Conservation (phyloP, 2,888 invertebrate species). For the Lucinisca nassula region DNA sequence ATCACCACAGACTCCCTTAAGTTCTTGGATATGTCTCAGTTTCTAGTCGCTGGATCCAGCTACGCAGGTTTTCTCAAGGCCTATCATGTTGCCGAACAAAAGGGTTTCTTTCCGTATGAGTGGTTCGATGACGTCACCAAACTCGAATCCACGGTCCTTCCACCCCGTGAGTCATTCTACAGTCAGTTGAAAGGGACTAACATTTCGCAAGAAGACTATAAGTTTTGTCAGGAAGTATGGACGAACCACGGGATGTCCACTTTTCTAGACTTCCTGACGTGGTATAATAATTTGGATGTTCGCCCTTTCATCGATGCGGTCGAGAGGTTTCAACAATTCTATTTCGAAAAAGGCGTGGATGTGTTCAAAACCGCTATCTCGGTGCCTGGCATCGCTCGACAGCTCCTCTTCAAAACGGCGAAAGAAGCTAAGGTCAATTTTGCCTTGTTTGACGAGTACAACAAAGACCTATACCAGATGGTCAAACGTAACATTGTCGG, state of each 20-base stretch:
- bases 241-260: too few relatives aligned
- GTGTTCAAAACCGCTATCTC: conserved; percentile 46
- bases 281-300: too few relatives aligned
- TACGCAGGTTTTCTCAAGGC: conserved; percentile 15
- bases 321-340: too few relatives aligned
- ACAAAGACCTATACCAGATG: conserved; percentile 26
- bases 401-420: conserved; percentile 39
- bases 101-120: conserved; percentile 26
- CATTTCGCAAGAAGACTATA: too few relatives aligned
- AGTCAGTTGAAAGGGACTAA: too few relatives aligned
- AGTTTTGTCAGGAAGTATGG: too few relatives aligned
- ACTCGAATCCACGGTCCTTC: not conserved
- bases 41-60: not conserved
- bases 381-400: conserved; percentile 48
- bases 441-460: conserved; percentile 30
- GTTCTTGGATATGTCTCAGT: conserved; percentile 15
- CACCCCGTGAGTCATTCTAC: too few relatives aligned
- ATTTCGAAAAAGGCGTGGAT: too few relatives aligned
- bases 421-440: conserved; percentile 11
- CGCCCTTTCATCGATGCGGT: conserved; percentile 35
- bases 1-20: conserved; percentile 1
- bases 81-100: not conserved
- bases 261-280: too few relatives aligned
- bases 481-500: too few relatives aligned
- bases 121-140: not conserved